Evolutionary conservation across 2,113 vertebrate species (phyloP).

Genomic region (Trochalopteron elliotii): DNA sequence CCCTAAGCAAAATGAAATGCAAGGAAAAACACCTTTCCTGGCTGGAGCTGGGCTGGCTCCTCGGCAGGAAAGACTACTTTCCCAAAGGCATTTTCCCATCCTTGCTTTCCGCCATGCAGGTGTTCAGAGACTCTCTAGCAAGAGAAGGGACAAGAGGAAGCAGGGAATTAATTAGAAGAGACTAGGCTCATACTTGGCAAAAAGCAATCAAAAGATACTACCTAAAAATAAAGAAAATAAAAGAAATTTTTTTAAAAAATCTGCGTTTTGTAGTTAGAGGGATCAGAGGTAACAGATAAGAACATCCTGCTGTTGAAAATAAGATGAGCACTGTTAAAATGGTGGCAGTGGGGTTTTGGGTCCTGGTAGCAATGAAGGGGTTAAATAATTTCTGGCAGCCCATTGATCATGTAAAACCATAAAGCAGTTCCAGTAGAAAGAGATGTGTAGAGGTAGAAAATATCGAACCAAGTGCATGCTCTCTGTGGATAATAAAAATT

Average conservation of each 20-base stretch:
- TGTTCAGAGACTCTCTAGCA: neutral
- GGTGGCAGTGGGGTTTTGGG: neutral
- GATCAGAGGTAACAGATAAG: neutral
- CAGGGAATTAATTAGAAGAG: neutral
- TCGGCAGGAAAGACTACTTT: neutral
- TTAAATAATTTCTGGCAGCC: slow-evolving; percentile 66
- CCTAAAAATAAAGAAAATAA: neutral
- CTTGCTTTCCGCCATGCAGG: neutral
- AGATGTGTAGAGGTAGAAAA: slow-evolving; percentile 72
- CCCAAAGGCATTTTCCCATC: neutral
- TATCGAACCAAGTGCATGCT: slow-evolving; percentile 68
- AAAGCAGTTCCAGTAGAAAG: slow-evolving; percentile 53
- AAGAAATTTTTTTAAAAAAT: neutral
- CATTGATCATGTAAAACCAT: slow-evolving; percentile 42
- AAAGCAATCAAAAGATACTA: neutral
- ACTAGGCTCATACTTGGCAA: neutral
- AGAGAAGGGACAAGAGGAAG: neutral
- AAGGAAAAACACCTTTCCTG: neutral
- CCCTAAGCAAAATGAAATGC: neutral
- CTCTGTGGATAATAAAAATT: slow-evolving; percentile 81
- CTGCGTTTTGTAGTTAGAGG: neutral
- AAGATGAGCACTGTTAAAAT: neutral
- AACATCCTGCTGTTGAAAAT: neutral
- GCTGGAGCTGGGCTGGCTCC: neutral
- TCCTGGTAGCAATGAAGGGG: slow-evolving; percentile 31